Evolutionary conservation across 2,797 vertebrate species (phyloP), one percentile per base, ranked within the genome.

Genomic region (Eulemur mongoz): DNA sequence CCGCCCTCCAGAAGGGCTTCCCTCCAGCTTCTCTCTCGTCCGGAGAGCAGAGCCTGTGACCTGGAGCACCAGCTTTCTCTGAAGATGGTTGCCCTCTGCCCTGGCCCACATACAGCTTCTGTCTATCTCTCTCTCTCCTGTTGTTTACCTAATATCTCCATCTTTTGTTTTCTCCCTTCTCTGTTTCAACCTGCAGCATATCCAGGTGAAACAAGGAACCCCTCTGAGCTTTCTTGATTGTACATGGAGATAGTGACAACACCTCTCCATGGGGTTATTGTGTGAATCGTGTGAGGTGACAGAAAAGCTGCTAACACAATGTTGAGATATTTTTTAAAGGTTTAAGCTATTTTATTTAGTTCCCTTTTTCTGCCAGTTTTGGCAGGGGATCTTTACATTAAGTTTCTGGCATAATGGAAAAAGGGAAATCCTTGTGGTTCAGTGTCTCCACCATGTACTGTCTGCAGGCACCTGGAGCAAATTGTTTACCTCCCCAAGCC

Each of bases 311-410:
- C 59, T 54, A 72, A 40, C 23, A 35, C 25, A 40, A 4, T 8
- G 43, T 45, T 80, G 40, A 88, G 75, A 78, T 85, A 45, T 32
- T 35, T 40, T 82, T 89, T 72, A 43, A 82, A 95, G 50, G 48
- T 83, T 89, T 89, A 79, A 59, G 7, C n/a, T 61, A 8, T 91
- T 93, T 92, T 82, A 23, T 93, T 94, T 86, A 75, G 50, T 95
- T 93, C n/a, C 14, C 7, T 72, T 79, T 86, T 30, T 59, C 25
- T 95, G 13, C 85, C 14, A 4, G 27, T 89, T 91, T 84, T 94
- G 67, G 40, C 73, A 91, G 8, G 25, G 50, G 72, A 10, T 97
- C 43, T 76, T 93, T 95, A 67, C 11, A n/a, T 65, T 94, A 93
- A 52, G 7, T 75, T 91, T 89, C 69, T 95, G 57, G n/a, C 57